phyloP scores from a whole-genome alignment of 2,888 invertebrate species.

The Thymelicus lineola region DNA sequence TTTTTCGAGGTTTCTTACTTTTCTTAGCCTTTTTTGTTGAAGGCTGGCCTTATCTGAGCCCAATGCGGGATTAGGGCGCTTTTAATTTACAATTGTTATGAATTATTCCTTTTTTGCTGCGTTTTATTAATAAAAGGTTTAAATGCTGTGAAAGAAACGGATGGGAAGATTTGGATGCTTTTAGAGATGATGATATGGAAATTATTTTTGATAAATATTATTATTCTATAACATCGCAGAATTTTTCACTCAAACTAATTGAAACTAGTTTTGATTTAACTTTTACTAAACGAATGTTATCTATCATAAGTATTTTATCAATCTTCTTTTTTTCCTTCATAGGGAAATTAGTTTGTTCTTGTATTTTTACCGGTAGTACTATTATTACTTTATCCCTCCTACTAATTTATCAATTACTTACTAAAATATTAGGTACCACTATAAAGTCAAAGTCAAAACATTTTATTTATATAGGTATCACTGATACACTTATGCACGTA shows the following conservation, averaged over 20 bases:
- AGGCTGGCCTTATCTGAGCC: conserved; percentile 29
- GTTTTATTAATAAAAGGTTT: conserved; percentile 24
- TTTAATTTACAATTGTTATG: conserved; percentile 37
- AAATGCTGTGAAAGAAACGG: conserved; percentile 7
- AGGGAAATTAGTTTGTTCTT: not conserved
- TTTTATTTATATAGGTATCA: no score
- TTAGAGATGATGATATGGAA: not conserved
- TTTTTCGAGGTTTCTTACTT: conserved; percentile 46
- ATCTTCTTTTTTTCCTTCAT: no score
- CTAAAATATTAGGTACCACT: no score
- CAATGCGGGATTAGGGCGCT: conserved; percentile 31
- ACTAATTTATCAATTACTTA: no score
- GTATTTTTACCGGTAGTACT: not conserved
- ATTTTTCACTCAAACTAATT: no score
- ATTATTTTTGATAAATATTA: not conserved
- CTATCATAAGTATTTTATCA: no score
- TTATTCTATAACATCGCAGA: no score
- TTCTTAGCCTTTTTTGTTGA: conserved; percentile 42
- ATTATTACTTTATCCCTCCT: no score
- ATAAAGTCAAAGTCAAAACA: no score
- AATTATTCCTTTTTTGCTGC: conserved; percentile 35
- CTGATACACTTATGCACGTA: no score
- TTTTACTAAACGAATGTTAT: no score
- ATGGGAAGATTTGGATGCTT: not conserved
- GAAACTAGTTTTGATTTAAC: no score